Base-by-base conservation (phyloP, 2,113 vertebrate species). In the Leucopsar rothschildi region DNA sequence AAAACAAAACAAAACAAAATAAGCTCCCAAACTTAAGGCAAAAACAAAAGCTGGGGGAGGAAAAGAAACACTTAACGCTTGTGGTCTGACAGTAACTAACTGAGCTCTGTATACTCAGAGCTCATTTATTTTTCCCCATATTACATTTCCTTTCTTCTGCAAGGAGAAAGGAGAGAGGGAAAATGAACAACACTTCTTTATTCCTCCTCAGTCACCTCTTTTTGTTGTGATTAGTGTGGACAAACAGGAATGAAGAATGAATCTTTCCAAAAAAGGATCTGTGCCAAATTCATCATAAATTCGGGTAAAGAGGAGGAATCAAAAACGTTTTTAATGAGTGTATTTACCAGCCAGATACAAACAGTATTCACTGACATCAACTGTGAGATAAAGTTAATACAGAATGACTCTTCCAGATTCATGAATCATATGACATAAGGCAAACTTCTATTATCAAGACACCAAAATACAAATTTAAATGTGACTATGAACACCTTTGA, bases 331-430 rank as follows among this genome's bases (percentile, higher is more conserved):
- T 59, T 29, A 59, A 25, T 44, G 31, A 82, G 31, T 11, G 23
- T 12, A 24, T 64, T 82, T 70, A 71, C 28, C 10, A 75, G 45
- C 4, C 63, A 81, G 35, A 49, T 19, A 73, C 24, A 77, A 83
- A 65, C 18, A 75, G 25, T 19, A 50, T 15, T 64, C 39, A 35
- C 0, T 70, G 31, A 15, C 29, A 44, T 2, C 1, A 1, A 17
- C 29, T 29, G 6, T 50, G 27, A 68, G 17, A 55, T 8, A 10
- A 75, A 59, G 15, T n/a, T 92, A 56, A 84, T 17, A 52, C 7
- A 75, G 11, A 49, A 40, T 2, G 3, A 45, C 56, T 68, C 12
- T 42, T 72, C 19, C 25, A 9, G 11, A 71, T 40, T 52, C 9
- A 16, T 8, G 5, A 55, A 56, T 45, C 63, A 44, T 44, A 49